Conservation (phyloP, 2,113 vertebrate species). For the Trogon melanurus region DNA sequence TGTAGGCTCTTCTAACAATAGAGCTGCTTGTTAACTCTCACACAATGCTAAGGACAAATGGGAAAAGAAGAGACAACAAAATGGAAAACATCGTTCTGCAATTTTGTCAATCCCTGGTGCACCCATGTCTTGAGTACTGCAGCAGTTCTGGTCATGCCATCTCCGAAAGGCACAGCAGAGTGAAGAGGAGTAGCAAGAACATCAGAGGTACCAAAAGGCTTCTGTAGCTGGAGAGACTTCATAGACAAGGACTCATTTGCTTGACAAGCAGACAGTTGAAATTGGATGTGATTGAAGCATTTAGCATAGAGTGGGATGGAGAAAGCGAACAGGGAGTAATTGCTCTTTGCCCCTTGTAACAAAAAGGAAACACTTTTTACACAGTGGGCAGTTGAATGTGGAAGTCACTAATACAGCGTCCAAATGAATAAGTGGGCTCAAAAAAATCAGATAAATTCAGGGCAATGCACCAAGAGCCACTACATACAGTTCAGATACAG, state of each 20-base stretch:
- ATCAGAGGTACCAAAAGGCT: not conserved
- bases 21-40: conserved; percentile 9
- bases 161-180: not conserved
- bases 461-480: not conserved
- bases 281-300: not conserved
- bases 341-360: not conserved
- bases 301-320: not conserved
- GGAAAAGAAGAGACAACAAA: conserved; percentile 36
- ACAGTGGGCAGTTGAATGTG: not conserved
- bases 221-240: not conserved
- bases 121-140: not conserved
- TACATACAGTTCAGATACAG: not conserved
- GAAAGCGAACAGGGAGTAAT: not conserved
- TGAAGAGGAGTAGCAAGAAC: not conserved
- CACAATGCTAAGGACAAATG: conserved; percentile 13
- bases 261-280: not conserved
- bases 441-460: not conserved
- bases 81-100: conserved; percentile 48
- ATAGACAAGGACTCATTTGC: not conserved
- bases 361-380: not conserved
- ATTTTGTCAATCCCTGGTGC: not conserved
- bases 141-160: not conserved
- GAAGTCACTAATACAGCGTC: not conserved
- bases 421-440: not conserved
- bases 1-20: not conserved